A percentile compares a stretch with the other conserved stretches of the same genome.
phyloP scores from a whole-genome alignment of 2,888 invertebrate species.

The Eledona agricola region DNA sequence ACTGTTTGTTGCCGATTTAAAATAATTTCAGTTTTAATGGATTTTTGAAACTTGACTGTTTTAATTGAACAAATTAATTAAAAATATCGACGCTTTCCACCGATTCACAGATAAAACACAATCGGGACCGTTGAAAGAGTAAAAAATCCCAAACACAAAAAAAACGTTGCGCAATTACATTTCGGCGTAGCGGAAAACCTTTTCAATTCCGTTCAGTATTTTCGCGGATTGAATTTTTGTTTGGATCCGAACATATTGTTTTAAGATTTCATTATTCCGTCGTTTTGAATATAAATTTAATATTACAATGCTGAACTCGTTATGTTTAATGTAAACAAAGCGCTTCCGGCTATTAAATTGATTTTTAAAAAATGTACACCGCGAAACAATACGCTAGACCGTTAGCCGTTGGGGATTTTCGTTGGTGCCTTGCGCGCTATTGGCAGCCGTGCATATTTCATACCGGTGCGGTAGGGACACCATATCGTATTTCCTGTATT shows the following conservation, averaged over 20 bases:
- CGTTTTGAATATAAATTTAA: slow-evolving; percentile 36
- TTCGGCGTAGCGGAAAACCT: slow-evolving; percentile 1
- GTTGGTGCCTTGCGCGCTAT: slow-evolving; percentile 16
- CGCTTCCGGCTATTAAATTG: slow-evolving; percentile 41
- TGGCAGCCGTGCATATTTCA: slow-evolving; percentile 31
- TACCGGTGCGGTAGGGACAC: slow-evolving; percentile 19
- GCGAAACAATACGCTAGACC: slow-evolving; percentile 33
- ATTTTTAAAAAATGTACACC: slow-evolving; percentile 39
- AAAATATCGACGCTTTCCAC: no score
- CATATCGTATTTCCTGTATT: slow-evolving; percentile 34
- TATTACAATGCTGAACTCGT: slow-evolving; percentile 38
- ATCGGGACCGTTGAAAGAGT: no score
- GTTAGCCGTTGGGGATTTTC: slow-evolving; percentile 32
- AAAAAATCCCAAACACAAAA: no score
- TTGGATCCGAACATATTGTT: slow-evolving; percentile 29
- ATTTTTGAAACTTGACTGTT: no score
- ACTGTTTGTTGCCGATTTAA: no score
- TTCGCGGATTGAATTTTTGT: slow-evolving; percentile 10
- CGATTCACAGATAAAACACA: no score
- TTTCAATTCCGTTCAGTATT: slow-evolving; percentile 17
- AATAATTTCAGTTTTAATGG: no score
- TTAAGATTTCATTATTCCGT: slow-evolving; percentile 31
- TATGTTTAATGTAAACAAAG: slow-evolving; percentile 45
- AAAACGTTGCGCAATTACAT: slow-evolving; percentile 6
- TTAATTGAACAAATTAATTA: no score